Base-by-base conservation (phyloP, 2,888 invertebrate species). In the Drosophila suboccidentalis region DNA sequence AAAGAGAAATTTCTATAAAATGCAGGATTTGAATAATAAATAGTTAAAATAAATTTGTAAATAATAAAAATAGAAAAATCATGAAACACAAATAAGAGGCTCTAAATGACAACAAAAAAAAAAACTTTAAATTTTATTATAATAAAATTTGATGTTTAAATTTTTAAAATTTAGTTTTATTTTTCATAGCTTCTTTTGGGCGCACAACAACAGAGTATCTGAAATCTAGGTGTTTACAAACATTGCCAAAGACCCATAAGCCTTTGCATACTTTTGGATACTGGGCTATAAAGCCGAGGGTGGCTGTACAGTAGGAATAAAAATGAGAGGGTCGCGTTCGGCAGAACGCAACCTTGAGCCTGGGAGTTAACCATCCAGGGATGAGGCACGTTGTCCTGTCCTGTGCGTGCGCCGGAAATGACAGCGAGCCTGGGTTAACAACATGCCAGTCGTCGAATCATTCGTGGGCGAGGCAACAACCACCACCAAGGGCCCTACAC, bases 391-490 rank as follows among this genome's bases (percentile, higher is more conserved):
- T 44, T 22, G 19, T 41, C 13, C n/a, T 39, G 29, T 43, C 6
- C n/a, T 39, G 47, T 62, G 62, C 55, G 62, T 62, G 62, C 19
- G 38, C 46, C 62, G 63, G 63, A 63, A 57, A 57, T 49, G 58
- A 57, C 47, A 57, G 41, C 39, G 47, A 34, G 36, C 77, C 77
- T 82, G 86, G 88, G 82, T 41, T 74, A 76, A 76, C 75, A 82
- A 71, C 63, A 62, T 53, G 57, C 64, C 53, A 53, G 29, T 29
- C 29, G 51, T 53, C 62, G 63, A 66, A 38, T 43, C 38, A n/a
- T 22, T 26, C 19, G 62, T 64, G 54, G 38, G 50, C 19, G 58
- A 54, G 41, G 17, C 38, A 26, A 15, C 29, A 17, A 22, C 50
- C 38, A 36, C 39, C 58, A 38, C 22, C 17, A 39, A 26, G 5